These are phyloP conservation scores for Petrocephalus schoutedeni DNA, from an alignment of 2,797 vertebrate species.

Conservation along the genomic window DNA sequence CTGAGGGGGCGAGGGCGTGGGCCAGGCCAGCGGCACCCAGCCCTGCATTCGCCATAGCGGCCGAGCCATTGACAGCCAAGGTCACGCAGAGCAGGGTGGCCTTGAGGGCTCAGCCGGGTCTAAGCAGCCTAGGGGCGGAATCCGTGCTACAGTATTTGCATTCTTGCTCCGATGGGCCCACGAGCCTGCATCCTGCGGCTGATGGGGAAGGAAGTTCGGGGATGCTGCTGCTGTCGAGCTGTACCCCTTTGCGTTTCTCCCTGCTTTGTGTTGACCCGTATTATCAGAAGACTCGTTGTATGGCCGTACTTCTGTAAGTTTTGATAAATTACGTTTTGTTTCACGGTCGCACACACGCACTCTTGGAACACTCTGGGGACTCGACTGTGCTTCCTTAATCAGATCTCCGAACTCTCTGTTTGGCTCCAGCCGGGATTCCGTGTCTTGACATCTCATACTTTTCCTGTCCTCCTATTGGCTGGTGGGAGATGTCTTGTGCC, in stretches of 20 bases:
- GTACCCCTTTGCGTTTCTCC: neutral
- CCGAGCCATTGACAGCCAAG: slow-evolving; percentile 60
- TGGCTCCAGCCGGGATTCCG: slow-evolving; percentile 46
- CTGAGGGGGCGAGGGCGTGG: slow-evolving; percentile 21
- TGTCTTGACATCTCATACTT: slow-evolving; percentile 33
- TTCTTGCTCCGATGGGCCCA: neutral
- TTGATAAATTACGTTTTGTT: slow-evolving; percentile 15
- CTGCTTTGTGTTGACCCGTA: neutral
- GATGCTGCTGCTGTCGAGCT: neutral
- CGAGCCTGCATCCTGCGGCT: neutral
- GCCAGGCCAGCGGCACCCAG: too few relatives aligned
- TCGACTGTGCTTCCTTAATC: slow-evolving; percentile 32
- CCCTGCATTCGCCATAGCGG: too few relatives aligned
- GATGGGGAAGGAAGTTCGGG: neutral
- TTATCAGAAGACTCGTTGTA: neutral
- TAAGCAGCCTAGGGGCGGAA: slow-evolving; percentile 26
- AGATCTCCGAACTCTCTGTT: slow-evolving; percentile 42
- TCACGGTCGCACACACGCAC: neutral
- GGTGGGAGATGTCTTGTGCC: slow-evolving; percentile 45
- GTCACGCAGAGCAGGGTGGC: slow-evolving; percentile 66
- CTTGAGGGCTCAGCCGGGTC: slow-evolving; percentile 44
- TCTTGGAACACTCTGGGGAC: neutral
- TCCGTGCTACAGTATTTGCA: slow-evolving; percentile 51
- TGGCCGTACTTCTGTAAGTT: neutral
- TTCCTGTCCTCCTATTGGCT: slow-evolving; percentile 52